Evolutionary conservation across 2,797 vertebrate species (phyloP), one percentile per base, ranked within the genome.

Genomic region (Scyliorhinus canicula): DNA sequence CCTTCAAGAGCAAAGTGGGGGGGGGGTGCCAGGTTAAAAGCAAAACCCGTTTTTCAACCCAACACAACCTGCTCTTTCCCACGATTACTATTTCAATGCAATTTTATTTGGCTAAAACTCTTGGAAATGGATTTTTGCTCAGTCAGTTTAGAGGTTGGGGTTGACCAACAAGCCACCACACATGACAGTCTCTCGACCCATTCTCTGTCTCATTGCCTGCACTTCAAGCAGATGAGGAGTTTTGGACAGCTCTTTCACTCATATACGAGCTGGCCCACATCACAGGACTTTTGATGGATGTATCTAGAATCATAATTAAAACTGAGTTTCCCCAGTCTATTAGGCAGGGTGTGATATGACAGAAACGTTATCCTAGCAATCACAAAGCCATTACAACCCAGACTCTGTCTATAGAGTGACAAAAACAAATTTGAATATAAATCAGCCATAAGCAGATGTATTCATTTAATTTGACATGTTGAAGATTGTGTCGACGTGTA

Each of bases 341-440:
- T 94, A 71, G 16, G 67, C 5, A 50, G 67, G 67, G 16, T 94
- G 93, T 35, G 4, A 71, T 55, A 55, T 35, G 47, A 55, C 67
- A 71, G 67, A 74, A 47, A 74, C 50, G 12, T 55, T 52, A 55
- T 74, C 65, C n/a, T 74, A 44, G 50, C 50, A 71, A 94, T 94
- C 67, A 52, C 93, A 44, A 93, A 93, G 67, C 26, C 67, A 31
- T 93, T 71, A 69, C 44, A 69, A 69, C 50, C 91, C 63, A 69
- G 91, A 93, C 2, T 93, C 91, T 14, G 26, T 93, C 40, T 14
- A 4, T 44, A 31, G 60, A 69, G 60, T 19, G 65, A 71, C 44
- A 93, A 93, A n/a, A 69, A 69, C 63, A 69, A 67, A 93, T 93
- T 71, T 94, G 93, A 94, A 94, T 94, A 94, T 94, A 50, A 94